These are phyloP conservation scores for Sinella curviseta DNA, from an alignment of 1,140 invertebrate genomes.

Conservation along the genomic window DNA sequence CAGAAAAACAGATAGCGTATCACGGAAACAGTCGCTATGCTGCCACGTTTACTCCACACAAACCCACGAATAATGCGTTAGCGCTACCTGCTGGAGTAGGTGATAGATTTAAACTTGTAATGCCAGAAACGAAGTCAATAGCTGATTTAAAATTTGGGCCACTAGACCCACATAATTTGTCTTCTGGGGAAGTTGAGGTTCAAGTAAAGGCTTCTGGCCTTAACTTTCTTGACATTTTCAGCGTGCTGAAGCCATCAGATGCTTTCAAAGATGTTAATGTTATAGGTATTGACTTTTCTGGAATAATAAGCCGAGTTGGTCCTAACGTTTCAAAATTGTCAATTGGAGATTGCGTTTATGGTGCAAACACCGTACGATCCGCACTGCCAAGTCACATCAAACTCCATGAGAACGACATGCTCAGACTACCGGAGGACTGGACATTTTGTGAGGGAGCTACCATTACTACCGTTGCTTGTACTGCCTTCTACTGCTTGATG, in stretches of 20 bases:
- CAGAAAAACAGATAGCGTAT: not conserved
- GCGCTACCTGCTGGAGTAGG: not conserved
- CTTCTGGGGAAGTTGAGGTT: not conserved
- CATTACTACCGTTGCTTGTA: not conserved
- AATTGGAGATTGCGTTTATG: constrained; percentile 8
- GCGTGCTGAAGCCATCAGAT: not conserved
- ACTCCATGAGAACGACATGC: not conserved
- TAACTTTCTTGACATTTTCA: constrained; percentile 10
- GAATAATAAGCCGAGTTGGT: not conserved
- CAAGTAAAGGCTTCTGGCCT: not conserved
- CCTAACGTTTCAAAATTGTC: not conserved
- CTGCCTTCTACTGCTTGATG: not conserved
- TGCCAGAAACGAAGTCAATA: constrained; percentile 1
- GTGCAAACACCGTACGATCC: not conserved
- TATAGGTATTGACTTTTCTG: constrained; percentile 13
- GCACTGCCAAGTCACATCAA: not conserved
- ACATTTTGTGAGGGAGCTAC: not conserved
- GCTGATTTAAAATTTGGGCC: not conserved
- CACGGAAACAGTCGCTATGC: not conserved
- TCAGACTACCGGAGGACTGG: not conserved
- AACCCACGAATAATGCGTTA: no score
- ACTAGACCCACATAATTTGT: not conserved
- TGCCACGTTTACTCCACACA: not conserved
- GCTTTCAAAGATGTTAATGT: not conserved
- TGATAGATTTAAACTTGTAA: not conserved